Conservation (phyloP, 2,113 vertebrate genomes). For the Atractosteus spatula region DNA sequence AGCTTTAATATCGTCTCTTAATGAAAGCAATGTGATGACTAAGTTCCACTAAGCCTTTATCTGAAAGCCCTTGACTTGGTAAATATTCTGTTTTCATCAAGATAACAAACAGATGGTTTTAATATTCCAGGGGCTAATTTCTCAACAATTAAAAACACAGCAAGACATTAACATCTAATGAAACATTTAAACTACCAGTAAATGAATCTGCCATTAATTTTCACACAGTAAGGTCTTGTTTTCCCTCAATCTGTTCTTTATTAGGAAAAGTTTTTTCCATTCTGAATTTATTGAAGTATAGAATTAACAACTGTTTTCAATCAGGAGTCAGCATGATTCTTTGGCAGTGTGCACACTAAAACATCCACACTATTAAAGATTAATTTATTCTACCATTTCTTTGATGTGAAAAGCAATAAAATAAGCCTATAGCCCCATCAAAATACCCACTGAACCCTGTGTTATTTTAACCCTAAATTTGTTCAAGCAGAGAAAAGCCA, state of each 20-base stretch:
- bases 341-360: slow-evolving; percentile 66
- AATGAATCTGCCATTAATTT: slow-evolving; percentile 95
- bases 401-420: slow-evolving; percentile 67
- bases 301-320: slow-evolving; percentile 98
- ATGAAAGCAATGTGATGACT: background rate
- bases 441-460: slow-evolving; percentile 41
- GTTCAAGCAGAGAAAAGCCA: slow-evolving; percentile 17
- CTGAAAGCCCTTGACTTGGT: slow-evolving; percentile 72
- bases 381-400: slow-evolving; percentile 71
- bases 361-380: slow-evolving; percentile 69
- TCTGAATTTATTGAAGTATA: slow-evolving; percentile 88
- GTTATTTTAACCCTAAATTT: slow-evolving; percentile 47
- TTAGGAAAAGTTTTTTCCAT: slow-evolving; percentile 80
- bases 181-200: slow-evolving; percentile 96
- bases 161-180: slow-evolving; percentile 96
- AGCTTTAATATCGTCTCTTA: background rate
- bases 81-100: slow-evolving; percentile 82
- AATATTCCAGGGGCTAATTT: slow-evolving; percentile 98
- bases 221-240: slow-evolving; percentile 87
- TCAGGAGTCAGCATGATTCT: slow-evolving; percentile 85
- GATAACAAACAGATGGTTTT: slow-evolving; percentile 95
- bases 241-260: slow-evolving; percentile 91
- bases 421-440: slow-evolving; percentile 52
- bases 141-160: slow-evolving; percentile 97
- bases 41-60: slow-evolving; percentile 52